Conservation (phyloP, 2,113 vertebrate genomes). For the Nasalis larvatus region DNA sequence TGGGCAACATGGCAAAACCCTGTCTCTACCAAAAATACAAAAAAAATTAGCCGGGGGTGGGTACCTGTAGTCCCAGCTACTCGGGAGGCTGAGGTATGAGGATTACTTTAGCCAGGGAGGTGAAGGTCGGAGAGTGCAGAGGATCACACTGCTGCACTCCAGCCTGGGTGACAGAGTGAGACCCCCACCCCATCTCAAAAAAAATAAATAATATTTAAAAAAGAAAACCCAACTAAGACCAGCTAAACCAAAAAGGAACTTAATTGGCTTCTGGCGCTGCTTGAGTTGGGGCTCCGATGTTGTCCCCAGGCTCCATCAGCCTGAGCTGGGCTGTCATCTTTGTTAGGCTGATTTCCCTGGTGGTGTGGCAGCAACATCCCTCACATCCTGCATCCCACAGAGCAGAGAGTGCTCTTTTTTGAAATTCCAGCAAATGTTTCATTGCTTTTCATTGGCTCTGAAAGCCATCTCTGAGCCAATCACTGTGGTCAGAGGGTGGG, state of each 20-base stretch:
- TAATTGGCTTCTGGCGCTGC: not conserved
- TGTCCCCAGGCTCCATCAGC: not conserved
- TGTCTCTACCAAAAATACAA: not conserved
- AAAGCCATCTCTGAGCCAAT: not conserved
- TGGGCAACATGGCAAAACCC: not conserved
- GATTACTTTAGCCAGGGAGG: not conserved
- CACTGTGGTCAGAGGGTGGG: not conserved
- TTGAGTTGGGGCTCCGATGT: not conserved
- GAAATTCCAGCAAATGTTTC: not conserved
- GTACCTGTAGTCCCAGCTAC: not conserved
- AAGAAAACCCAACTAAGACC: not conserved
- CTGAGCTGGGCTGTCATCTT: not conserved
- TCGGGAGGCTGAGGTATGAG: not conserved
- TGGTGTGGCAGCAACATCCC: not conserved
- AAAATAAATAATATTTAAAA: not conserved
- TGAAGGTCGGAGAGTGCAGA: not conserved
- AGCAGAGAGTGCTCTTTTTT: not conserved
- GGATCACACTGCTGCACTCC: no score
- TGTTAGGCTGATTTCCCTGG: not conserved
- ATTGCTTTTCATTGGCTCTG: constrained; percentile 32
- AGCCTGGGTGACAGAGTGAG: not conserved
- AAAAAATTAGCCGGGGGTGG: not conserved
- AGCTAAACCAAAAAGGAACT: not conserved
- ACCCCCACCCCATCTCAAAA: not conserved
- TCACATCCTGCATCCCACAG: not conserved